A percentile compares a stretch with the other conserved stretches of the same genome.
Evolutionary conservation across 2,888 invertebrate species (phyloP).

Genomic region (Heliconius charithonia): DNA sequence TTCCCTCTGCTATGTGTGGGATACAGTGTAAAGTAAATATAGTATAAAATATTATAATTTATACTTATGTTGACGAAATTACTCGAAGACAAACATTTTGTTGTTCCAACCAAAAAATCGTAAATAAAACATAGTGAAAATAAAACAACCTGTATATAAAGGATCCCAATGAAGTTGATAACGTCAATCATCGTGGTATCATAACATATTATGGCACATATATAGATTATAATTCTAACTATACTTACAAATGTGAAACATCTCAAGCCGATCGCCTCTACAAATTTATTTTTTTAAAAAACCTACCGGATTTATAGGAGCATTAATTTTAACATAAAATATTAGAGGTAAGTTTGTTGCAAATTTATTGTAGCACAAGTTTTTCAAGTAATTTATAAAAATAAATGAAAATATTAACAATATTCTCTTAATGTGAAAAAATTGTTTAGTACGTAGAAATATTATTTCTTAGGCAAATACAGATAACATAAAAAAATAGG

Average conservation of each 20-base stretch:
- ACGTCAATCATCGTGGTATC: slow-evolving; percentile 51
- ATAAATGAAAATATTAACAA: background rate
- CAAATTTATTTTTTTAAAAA: background rate
- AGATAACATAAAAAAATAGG: background rate
- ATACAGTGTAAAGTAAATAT: no score
- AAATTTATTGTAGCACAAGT: background rate
- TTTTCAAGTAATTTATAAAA: background rate
- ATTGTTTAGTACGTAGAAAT: no score
- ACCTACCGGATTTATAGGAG: background rate
- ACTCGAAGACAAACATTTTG: background rate
- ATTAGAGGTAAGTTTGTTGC: background rate
- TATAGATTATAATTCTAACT: slow-evolving; percentile 19
- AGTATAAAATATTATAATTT: no score
- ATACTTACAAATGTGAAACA: slow-evolving; percentile 17
- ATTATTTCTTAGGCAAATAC: no score
- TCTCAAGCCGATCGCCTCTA: background rate
- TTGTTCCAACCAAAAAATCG: no score
- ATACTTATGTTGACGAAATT: background rate
- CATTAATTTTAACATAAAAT: background rate
- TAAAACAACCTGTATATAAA: slow-evolving; percentile 32
- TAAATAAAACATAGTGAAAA: background rate
- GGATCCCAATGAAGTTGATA: slow-evolving; percentile 50
- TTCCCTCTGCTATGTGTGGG: no score
- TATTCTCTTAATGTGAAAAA: background rate
- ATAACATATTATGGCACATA: slow-evolving; percentile 13